phyloP scores from a whole-genome alignment of 2,113 vertebrate genomes.

The Stigmatopora argus region DNA sequence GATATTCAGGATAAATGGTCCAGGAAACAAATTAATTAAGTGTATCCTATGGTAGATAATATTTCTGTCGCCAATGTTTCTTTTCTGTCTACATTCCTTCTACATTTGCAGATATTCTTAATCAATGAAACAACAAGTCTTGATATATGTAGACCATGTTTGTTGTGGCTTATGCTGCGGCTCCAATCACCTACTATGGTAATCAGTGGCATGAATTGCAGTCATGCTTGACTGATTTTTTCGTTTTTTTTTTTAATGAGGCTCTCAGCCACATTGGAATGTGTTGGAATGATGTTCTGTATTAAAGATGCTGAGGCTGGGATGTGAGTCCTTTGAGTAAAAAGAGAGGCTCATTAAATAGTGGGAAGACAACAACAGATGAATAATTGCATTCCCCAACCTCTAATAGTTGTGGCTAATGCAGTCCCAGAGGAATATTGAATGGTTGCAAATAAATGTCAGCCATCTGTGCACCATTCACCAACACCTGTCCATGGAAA shows the following conservation, averaged over 20 bases:
- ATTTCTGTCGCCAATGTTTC: background rate
- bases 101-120: conserved; percentile 5
- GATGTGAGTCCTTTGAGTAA: conserved; percentile 17
- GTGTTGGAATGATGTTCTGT: conserved; percentile 23
- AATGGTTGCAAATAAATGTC: conserved; percentile 30
- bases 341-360: conserved; percentile 10
- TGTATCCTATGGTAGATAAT: background rate
- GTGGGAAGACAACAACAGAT: conserved; percentile 20
- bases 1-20: too few species aligned
- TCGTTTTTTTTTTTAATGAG: background rate
- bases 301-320: conserved; percentile 25
- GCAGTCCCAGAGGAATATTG: conserved; percentile 9
- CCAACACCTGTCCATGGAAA: conserved; percentile 4
- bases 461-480: conserved; percentile 29
- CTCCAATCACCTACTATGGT: conserved; percentile 22
- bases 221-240: conserved; percentile 20
- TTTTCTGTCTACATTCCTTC: conserved; percentile 2
- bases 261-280: conserved; percentile 14
- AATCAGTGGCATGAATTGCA: conserved; percentile 44
- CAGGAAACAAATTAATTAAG: background rate
- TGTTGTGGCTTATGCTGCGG: conserved; percentile 25
- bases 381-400: conserved; percentile 21
- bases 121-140: conserved; percentile 7
- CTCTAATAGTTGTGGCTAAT: conserved; percentile 25
- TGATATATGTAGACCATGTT: conserved; percentile 7